Base-by-base conservation (phyloP, 2,888 invertebrate genomes). In the Ornithoptera priamus region DNA sequence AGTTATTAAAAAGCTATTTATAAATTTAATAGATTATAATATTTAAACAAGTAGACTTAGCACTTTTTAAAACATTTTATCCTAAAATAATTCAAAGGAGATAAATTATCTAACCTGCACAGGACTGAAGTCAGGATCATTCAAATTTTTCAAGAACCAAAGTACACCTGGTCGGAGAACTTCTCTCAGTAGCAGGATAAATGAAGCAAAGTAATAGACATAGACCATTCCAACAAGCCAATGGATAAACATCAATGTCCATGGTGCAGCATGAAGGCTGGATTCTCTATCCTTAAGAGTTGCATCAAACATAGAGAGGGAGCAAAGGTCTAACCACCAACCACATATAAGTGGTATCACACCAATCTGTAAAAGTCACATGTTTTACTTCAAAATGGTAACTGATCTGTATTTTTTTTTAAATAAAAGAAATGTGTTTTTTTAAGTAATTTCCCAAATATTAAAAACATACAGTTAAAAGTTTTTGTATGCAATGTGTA, bases 141-240 rank as follows among this genome's bases (percentile, higher is more conserved):
- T 99, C 71, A 99, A 93, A 86, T 99, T 99, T 76, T 99, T 94
- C 77, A 99, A 93, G 88, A 99, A 99, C 99, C 99, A 99, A 3
- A 99, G 93, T 0, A 99, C 99, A 0, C 99, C 99, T 0, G 99
- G 99, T 67, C 99, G 94, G 56, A 99, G 85, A 0, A 99, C 98
- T 89, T 99, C 99, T 67, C 99, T 93, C 36, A 99, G 88, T 3
- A 99, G 92, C 22, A 98, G 93, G 60, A 99, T 97, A 83, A 98
- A 99, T 0, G 99, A 99, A 10, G 99, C 99, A 84, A 99, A 99
- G 90, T 99, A 99, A 88, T 99, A 99, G 18, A 99, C 99, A 83
- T 99, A 99, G 50, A 97, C 97, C 99, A 99, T 99, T 71, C 99
- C 99, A 10, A 99, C 97, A 58, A 99, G 95, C 99, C 99, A 99